Percentiles rank a stretch among this genome's conserved stretches.
These are phyloP conservation scores for Sphenopsis melanotis DNA, from an alignment of 2,797 vertebrate species.

Conservation along the genomic window DNA sequence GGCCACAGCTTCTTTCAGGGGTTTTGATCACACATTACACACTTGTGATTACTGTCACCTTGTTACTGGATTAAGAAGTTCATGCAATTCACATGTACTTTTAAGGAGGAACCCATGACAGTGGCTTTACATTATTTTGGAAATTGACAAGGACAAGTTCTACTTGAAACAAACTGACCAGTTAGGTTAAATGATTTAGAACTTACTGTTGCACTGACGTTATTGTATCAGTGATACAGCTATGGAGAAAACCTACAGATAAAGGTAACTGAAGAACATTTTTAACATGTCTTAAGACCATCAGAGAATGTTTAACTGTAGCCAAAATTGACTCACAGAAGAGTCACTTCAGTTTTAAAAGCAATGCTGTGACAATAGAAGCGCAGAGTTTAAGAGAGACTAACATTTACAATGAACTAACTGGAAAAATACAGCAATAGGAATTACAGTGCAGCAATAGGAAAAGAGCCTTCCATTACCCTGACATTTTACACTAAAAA, in stretches of 20 bases:
- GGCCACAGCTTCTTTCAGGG: neutral
- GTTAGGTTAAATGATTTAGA: fast-evolving
- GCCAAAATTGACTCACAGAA: neutral
- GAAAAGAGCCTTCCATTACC: neutral
- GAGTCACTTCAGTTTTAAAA: neutral
- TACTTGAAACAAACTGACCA: neutral
- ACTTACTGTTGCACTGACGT: neutral
- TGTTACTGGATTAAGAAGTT: neutral
- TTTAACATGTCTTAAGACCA: neutral
- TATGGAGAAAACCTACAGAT: neutral
- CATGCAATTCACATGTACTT: neutral
- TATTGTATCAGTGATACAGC: neutral
- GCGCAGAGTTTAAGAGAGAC: neutral
- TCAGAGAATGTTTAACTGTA: neutral
- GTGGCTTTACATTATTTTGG: neutral
- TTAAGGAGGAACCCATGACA: neutral
- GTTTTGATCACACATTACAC: neutral
- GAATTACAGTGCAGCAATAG: neutral
- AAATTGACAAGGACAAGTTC: neutral
- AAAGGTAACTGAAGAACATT: neutral
- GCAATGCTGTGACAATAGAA: neutral
- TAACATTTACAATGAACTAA: neutral
- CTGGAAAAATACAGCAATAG: neutral
- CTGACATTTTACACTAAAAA: neutral
- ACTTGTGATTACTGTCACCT: neutral